These are phyloP conservation scores for Notechis scutatus DNA, from an alignment of 2,113 vertebrate species.

Conservation along the genomic window DNA sequence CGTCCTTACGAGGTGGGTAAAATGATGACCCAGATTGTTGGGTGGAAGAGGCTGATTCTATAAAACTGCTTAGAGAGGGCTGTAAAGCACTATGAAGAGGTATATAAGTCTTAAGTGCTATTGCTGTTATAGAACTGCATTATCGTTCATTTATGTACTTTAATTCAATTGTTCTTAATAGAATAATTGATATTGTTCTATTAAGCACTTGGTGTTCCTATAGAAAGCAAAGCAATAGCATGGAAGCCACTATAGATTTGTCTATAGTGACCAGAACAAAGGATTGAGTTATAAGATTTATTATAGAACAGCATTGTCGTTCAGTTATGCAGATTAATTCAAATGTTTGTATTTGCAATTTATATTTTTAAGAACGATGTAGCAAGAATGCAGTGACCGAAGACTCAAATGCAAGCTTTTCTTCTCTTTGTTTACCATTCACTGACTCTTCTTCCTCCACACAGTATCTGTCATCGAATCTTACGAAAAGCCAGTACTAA, in stretches of 20 bases:
- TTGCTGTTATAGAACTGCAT: too few species aligned
- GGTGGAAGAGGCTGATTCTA: too few species aligned
- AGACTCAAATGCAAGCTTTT: neutral
- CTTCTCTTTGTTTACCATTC: neutral
- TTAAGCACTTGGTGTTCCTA: neutral
- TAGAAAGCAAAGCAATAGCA: neutral
- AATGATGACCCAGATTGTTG: too few species aligned
- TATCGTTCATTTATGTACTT: too few species aligned
- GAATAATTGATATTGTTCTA: neutral
- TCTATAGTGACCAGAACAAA: neutral
- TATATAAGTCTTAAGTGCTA: too few species aligned
- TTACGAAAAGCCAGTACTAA: constrained; percentile 74
- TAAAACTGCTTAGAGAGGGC: too few species aligned
- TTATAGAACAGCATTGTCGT: neutral
- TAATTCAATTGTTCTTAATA: too few species aligned
- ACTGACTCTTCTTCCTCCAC: constrained; percentile 24
- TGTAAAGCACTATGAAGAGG: too few species aligned
- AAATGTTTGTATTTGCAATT: neutral
- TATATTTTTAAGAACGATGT: neutral
- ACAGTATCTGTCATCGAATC: constrained; percentile 77
- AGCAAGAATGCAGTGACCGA: neutral
- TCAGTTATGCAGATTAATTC: neutral
- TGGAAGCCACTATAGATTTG: neutral
- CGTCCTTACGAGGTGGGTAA: too few species aligned
- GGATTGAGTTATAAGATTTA: neutral